These are phyloP conservation scores for Sycophila sp. DNA, from an alignment of 1,140 invertebrate species.

Conservation along the genomic window DNA sequence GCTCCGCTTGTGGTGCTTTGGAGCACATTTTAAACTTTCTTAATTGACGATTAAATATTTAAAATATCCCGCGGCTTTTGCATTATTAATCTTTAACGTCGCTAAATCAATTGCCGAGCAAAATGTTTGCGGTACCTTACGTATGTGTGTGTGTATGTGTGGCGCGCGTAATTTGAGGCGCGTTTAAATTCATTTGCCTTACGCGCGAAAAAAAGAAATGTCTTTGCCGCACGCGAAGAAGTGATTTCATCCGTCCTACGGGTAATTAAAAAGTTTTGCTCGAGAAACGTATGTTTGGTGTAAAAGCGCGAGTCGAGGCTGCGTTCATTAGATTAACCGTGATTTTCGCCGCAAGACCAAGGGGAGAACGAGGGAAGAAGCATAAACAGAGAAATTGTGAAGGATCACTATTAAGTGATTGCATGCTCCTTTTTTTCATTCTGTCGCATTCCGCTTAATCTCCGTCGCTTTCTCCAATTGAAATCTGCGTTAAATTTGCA, in stretches of 20 bases:
- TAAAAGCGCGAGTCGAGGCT: neutral
- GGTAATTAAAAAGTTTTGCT: slow-evolving; percentile 4
- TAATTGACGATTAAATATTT: too few relatives aligned
- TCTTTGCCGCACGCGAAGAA: neutral
- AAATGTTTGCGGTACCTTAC: too few relatives aligned
- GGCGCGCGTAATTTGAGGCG: neutral
- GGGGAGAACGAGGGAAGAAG: slow-evolving; percentile 27
- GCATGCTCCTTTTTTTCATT: slow-evolving; percentile 14
- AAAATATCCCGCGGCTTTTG: too few relatives aligned
- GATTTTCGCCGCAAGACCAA: slow-evolving; percentile 22
- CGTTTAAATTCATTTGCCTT: neutral
- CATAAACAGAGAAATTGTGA: slow-evolving; percentile 28
- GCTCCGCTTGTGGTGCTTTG: too few relatives aligned
- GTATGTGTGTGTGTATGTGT: neutral
- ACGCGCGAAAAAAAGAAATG: neutral
- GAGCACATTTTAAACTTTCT: too few relatives aligned
- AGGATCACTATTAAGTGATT: slow-evolving; percentile 20
- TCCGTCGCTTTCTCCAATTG: slow-evolving; percentile 4
- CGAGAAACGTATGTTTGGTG: neutral
- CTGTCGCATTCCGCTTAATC: slow-evolving; percentile 23
- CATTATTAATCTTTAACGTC: too few relatives aligned
- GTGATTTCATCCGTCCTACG: neutral
- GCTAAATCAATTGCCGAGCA: too few relatives aligned
- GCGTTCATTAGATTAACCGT: slow-evolving; percentile 33
- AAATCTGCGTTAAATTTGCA: slow-evolving; percentile 12